Evolutionary conservation across 2,888 invertebrate genomes (phyloP).

Genomic region (Drosophila tripunctata): DNA sequence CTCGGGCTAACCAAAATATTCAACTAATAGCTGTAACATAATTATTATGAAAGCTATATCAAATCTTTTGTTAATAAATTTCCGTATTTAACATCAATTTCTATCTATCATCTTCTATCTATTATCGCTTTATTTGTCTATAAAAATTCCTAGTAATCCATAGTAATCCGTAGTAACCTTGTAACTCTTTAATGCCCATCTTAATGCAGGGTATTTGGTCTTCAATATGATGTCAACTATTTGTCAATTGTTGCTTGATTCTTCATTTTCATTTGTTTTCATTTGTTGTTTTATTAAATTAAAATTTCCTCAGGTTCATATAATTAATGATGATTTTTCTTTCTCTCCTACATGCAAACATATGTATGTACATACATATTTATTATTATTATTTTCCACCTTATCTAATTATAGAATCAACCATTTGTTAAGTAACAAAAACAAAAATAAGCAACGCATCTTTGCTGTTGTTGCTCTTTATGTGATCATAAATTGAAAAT

Average conservation of each 20-base stretch:
- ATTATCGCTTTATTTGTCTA: too few species aligned
- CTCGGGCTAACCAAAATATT: too few species aligned
- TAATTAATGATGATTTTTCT: slow-evolving; percentile 15
- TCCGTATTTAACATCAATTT: too few species aligned
- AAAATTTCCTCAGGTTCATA: slow-evolving; percentile 58
- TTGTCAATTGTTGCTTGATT: not conserved
- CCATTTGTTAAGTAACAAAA: slow-evolving; percentile 40
- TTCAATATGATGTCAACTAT: not conserved
- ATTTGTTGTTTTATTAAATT: slow-evolving; percentile 63
- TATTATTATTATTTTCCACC: slow-evolving; percentile 51
- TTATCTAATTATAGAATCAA: slow-evolving; percentile 63
- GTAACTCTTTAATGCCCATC: too few species aligned
- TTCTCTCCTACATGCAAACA: too few species aligned
- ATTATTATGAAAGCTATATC: too few species aligned
- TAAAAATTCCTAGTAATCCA: too few species aligned
- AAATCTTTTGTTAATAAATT: too few species aligned
- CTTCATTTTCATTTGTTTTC: slow-evolving; percentile 32
- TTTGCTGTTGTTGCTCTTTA: slow-evolving; percentile 19
- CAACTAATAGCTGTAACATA: too few species aligned
- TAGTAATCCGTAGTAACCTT: too few species aligned
- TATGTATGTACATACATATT: not conserved
- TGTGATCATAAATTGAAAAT: slow-evolving; percentile 30
- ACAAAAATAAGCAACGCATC: slow-evolving; percentile 15
- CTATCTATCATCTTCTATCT: too few species aligned
- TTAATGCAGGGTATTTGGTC: not conserved